These are phyloP conservation scores for Petaurus breviceps DNA, from an alignment of 2,113 vertebrate species.

Conservation along the genomic window DNA sequence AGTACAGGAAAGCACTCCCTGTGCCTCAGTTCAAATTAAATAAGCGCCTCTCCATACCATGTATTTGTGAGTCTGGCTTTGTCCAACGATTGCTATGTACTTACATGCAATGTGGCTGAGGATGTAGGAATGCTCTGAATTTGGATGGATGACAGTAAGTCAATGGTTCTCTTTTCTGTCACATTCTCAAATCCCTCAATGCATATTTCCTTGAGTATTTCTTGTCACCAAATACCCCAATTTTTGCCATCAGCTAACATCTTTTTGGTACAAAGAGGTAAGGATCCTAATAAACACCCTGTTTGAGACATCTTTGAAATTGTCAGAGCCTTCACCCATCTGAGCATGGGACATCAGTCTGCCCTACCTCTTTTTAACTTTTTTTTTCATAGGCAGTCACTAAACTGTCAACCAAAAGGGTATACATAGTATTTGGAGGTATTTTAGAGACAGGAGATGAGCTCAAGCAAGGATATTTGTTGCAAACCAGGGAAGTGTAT, in stretches of 20 bases:
- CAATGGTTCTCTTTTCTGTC: background rate
- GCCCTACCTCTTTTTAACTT: background rate
- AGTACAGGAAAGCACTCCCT: background rate
- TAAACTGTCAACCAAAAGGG: background rate
- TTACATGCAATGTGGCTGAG: background rate
- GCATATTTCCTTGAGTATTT: background rate
- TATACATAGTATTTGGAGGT: background rate
- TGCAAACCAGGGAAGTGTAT: background rate
- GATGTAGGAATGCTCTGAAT: background rate
- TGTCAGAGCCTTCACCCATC: background rate
- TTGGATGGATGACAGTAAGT: background rate
- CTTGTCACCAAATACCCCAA: background rate
- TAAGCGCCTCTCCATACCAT: background rate
- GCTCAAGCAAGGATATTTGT: background rate
- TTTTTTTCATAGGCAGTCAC: background rate
- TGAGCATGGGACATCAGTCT: background rate
- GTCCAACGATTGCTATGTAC: background rate
- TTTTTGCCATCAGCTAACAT: background rate
- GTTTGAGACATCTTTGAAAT: background rate
- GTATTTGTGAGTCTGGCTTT: background rate
- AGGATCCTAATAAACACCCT: background rate
- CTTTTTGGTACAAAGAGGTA: background rate
- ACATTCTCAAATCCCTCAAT: background rate
- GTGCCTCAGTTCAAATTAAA: background rate
- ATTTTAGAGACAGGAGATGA: rapidly evolving